These are phyloP conservation scores for Hafferia zeledoni DNA, from an alignment of 2,797 vertebrate genomes.

Conservation along the genomic window DNA sequence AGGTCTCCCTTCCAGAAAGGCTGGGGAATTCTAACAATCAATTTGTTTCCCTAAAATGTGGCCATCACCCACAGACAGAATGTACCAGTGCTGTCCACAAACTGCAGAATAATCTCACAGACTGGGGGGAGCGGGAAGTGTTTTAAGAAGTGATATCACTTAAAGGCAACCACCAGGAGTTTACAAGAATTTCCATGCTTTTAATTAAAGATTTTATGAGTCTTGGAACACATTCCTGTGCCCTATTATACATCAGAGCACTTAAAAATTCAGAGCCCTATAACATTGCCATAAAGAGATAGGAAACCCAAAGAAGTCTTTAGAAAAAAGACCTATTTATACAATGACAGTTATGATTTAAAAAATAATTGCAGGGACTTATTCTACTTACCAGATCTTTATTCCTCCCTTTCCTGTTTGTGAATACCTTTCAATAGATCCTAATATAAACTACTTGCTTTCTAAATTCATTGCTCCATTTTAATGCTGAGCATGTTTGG, in stretches of 20 bases:
- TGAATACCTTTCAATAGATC: not conserved
- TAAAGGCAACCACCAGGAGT: slow-evolving; percentile 56
- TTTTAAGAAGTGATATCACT: slow-evolving; percentile 30
- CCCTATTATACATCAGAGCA: slow-evolving; percentile 36
- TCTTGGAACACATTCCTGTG: slow-evolving; percentile 49
- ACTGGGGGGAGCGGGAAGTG: not conserved
- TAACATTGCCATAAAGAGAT: slow-evolving; percentile 2
- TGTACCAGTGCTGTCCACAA: not conserved
- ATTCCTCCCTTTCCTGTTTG: not conserved
- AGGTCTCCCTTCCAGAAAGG: not conserved
- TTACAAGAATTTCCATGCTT: slow-evolving; percentile 65
- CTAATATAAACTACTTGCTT: not conserved
- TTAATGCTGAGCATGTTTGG: not conserved
- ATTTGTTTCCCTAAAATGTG: not conserved
- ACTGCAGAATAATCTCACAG: not conserved
- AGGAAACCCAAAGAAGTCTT: not conserved
- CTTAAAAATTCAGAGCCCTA: not conserved
- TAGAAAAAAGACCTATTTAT: not conserved
- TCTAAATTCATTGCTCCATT: slow-evolving; percentile 14
- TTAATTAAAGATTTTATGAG: slow-evolving; percentile 71
- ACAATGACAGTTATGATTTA: not conserved
- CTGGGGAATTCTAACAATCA: not conserved
- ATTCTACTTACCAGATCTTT: not conserved
- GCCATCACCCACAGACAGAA: not conserved
- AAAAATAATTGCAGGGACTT: not conserved